Conservation (phyloP, 2,797 vertebrate genomes). For the Pampus argenteus region DNA sequence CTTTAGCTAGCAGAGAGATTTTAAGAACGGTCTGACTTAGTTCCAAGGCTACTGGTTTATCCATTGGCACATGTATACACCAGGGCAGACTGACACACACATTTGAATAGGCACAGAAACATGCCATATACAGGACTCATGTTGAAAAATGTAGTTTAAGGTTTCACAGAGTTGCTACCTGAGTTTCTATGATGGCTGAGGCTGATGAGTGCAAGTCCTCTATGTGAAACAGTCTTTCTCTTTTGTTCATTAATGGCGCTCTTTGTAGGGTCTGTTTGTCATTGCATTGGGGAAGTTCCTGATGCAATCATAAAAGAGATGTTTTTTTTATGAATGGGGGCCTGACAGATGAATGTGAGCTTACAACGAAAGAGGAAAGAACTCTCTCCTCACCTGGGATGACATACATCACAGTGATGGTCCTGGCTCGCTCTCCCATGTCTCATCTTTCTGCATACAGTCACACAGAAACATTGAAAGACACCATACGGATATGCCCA, state of each 20-base stretch:
- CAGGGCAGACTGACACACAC: constrained; percentile 3
- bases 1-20: constrained; percentile 42
- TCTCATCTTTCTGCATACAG: constrained; percentile 69
- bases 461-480: constrained; percentile 49
- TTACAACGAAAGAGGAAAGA: constrained; percentile 67
- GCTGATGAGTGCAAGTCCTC: constrained; percentile 35
- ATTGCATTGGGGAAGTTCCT: constrained; percentile 71
- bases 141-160: constrained; percentile 41
- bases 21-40: constrained; percentile 26
- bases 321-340: constrained; percentile 78
- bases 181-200: constrained; percentile 49
- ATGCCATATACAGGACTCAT: constrained; percentile 10
- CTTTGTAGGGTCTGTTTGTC: constrained; percentile 75
- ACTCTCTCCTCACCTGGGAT: constrained; percentile 65
- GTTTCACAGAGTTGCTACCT: constrained; percentile 52
- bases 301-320: constrained; percentile 82
- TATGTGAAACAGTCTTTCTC: constrained; percentile 64
- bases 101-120: constrained; percentile 2
- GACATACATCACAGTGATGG: constrained; percentile 67
- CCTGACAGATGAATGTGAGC: constrained; percentile 74
- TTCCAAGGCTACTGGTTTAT: constrained; percentile 45
- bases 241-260: constrained; percentile 67
- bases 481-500: constrained; percentile 31
- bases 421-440: constrained; percentile 51
- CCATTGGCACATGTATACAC: constrained; percentile 9